Evolutionary conservation across 2,797 vertebrate genomes (phyloP), one percentile per base, ranked within the genome.

Genomic region (Telmatherina bonti): DNA sequence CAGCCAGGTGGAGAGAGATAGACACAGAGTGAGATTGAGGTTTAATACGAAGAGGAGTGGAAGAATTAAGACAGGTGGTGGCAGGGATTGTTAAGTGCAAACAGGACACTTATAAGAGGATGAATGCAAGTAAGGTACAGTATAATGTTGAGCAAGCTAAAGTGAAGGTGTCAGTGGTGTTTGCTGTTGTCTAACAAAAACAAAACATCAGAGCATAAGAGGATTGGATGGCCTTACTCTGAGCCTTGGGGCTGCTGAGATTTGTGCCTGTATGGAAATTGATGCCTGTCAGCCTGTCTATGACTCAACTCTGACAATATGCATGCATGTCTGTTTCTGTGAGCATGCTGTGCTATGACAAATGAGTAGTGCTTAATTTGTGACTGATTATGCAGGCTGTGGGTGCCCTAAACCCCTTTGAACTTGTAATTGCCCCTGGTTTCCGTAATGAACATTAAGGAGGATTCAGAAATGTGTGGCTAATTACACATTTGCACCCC

Each of bases 381-480:
- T 93, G 93, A 94, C 96, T 96, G 96, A 97, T 98, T 98, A 97
- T 96, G 96, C 94, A 90, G 96, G 95, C 95, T 97, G 96, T 94
- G 97, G 96, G 96, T 96, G 95, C 96, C 96, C 95, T 96, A 97
- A 97, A 96, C 96, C 96, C 95, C 96, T 98, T 97, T 98, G 97
- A 98, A 97, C 96, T 97, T 96, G 96, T 97, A 97, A 98, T 97
- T 98, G 96, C 96, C 95, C 95, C 96, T 96, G 95, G 96, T 97
- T 98, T 97, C 95, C 97, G 96, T 97, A 96, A 98, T 98, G 96
- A 97, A 97, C 96, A 97, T 97, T 97, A 96, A 96, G 94, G 94
- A 93, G 94, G 94, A 95, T 96, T 97, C 95, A 96, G 94, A 96
- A 97, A 96, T 93, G 95, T 96, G 96, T 95, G 94, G 94, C 95